phyloP scores from a whole-genome alignment of 2,888 invertebrate species.

The Andrena praecox region DNA sequence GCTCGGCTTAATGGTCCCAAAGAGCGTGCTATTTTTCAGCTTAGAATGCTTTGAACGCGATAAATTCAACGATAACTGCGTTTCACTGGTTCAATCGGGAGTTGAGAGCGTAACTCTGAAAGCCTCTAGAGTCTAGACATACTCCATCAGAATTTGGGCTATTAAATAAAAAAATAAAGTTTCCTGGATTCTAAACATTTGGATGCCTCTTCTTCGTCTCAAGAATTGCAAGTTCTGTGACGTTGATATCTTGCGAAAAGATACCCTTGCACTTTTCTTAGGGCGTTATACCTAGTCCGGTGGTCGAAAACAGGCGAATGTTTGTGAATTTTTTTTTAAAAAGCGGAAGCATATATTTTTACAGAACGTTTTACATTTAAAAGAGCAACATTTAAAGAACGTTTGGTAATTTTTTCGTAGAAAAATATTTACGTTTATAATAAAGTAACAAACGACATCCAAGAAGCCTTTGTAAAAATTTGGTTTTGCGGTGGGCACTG shows the following conservation, averaged over 20 bases:
- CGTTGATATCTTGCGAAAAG: background rate
- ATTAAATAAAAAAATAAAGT: background rate
- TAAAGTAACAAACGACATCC: too few relatives aligned
- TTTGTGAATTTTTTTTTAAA: too few relatives aligned
- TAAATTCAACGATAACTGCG: conserved; percentile 47
- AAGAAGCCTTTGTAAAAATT: too few relatives aligned
- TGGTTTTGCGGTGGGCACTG: too few relatives aligned
- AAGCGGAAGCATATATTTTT: too few relatives aligned
- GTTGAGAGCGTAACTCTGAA: conserved; percentile 31
- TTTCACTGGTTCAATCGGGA: conserved; percentile 13
- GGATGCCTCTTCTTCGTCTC: background rate
- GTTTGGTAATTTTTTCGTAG: too few relatives aligned
- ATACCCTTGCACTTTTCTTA: too few relatives aligned
- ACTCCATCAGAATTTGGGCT: background rate
- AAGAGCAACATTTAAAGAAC: too few relatives aligned
- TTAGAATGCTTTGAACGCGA: conserved; percentile 44
- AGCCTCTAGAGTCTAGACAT: background rate
- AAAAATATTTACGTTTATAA: too few relatives aligned
- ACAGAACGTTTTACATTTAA: too few relatives aligned
- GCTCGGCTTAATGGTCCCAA: conserved; percentile 47
- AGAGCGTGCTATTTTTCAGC: conserved; percentile 48
- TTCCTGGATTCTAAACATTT: background rate
- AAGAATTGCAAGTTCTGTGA: background rate
- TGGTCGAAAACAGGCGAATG: too few relatives aligned
- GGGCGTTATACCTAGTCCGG: too few relatives aligned